Percentiles rank a stretch among this genome's conserved stretches.
Conservation (phyloP, 2,113 vertebrate species). For the Myanophis thanlyinensis region DNA sequence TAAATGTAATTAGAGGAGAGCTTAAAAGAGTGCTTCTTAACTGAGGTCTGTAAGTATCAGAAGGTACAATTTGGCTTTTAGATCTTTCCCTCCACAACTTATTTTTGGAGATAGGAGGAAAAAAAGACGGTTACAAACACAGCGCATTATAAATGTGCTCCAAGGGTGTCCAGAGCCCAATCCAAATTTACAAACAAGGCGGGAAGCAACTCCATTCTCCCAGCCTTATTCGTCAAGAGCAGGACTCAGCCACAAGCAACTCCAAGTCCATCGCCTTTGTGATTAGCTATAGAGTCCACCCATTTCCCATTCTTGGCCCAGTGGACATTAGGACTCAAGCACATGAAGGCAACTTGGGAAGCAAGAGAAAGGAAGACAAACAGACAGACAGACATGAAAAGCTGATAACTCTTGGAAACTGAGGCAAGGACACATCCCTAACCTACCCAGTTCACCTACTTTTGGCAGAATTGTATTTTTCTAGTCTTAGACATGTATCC, state of each 20-base stretch:
- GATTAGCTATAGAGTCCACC: not conserved
- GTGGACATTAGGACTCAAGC: not conserved
- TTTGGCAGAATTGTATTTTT: not conserved
- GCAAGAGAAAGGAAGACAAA: not conserved
- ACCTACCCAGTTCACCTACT: not conserved
- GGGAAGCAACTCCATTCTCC: not conserved
- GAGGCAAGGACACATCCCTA: not conserved
- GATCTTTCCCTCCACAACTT: not conserved
- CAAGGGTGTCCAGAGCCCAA: not conserved
- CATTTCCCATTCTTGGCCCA: not conserved
- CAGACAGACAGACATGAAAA: not conserved
- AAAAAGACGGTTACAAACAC: not conserved
- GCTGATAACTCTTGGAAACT: too few relatives aligned
- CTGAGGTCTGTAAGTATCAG: not conserved
- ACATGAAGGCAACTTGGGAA: not conserved
- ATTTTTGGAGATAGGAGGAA: not conserved
- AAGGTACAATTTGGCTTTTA: not conserved
- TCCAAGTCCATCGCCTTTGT: not conserved
- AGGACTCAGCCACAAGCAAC: not conserved
- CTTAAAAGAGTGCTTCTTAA: not conserved
- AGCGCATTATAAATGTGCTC: not conserved
- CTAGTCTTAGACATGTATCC: not conserved
- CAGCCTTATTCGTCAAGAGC: not conserved
- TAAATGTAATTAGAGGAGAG: not conserved
- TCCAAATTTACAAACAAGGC: not conserved